Evolutionary conservation across 1,140 invertebrate genomes (phyloP), one percentile per base, ranked within the genome.

Genomic region (Drosophila azteca): DNA sequence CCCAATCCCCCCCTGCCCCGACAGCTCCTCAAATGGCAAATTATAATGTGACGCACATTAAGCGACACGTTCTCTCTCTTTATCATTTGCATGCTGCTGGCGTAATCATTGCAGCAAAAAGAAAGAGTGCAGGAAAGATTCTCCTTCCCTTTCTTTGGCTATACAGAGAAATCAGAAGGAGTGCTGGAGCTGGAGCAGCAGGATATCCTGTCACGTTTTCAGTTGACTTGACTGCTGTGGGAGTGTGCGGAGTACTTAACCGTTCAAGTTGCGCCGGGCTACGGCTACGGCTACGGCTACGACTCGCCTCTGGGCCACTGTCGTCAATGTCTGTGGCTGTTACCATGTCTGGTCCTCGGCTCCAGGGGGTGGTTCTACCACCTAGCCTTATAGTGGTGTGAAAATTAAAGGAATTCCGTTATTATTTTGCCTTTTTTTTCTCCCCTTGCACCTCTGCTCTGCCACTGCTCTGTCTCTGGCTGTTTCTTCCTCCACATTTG

Each of bases 331-430:
- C 81, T 85, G 59, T 50, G 66, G 70, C 59, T 69, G 50, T 20
- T 55, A 45, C 70, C 54, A 35, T 41, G 35, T 39, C 57, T 22
- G 43, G 29, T 48, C 59, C 29, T 7, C 26, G 7, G 29, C 29
- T 29, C 6, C 26, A 6, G 39, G 41, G 22, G 20, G 29, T 49
- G 57, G 70, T 55, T 55, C 39, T 65, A 57, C 62, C 61, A 73
- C 61, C 64, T 69, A 49, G 52, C 64, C 66, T 64, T 76, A 64
- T 79, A 70, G 77, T 85, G 79, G 75, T 78, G 84, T 83, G 71
- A 87, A 87, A 87, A 87, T 87, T 87, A 87, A 87, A 87, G 83
- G 83, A 88, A 87, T 87, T 88, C 83, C 83, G 83, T 88, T 87
- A 87, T 87, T 87, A 87, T 87, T 88, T 87, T 58, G 75, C 71